phyloP scores from a whole-genome alignment of 1,140 invertebrate species.

The Ceratitis capitata region DNA sequence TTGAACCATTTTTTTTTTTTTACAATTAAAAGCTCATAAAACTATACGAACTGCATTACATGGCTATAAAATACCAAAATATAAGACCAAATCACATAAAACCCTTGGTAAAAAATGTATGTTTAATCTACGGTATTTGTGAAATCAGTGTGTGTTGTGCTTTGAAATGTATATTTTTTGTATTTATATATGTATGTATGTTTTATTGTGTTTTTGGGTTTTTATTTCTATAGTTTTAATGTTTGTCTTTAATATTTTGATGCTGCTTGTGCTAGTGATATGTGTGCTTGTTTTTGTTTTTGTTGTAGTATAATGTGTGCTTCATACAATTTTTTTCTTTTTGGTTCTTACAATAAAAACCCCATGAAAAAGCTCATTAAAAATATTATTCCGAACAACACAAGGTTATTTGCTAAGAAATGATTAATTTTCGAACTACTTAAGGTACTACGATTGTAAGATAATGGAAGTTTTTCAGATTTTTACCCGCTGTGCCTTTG shows the following conservation, averaged over 20 bases:
- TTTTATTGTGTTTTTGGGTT: neutral
- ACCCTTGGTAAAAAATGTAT: neutral
- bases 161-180: neutral
- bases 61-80: neutral
- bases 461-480: slow-evolving; percentile 27
- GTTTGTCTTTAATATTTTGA: neutral
- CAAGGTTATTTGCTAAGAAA: neutral
- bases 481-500: slow-evolving; percentile 94
- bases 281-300: neutral
- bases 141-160: neutral
- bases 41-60: neutral
- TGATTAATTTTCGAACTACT: slow-evolving; percentile 11
- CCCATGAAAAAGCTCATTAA: slow-evolving; percentile 19
- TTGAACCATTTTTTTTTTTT: neutral
- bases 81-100: neutral
- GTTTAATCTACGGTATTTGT: neutral
- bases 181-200: neutral
- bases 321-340: neutral
- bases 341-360: neutral
- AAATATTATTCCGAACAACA: neutral
- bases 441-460: neutral
- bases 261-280: neutral
- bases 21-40: neutral
- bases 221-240: neutral
- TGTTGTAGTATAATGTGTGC: neutral